Conservation (phyloP, 2,888 invertebrate genomes). For the Meta bourneti region DNA sequence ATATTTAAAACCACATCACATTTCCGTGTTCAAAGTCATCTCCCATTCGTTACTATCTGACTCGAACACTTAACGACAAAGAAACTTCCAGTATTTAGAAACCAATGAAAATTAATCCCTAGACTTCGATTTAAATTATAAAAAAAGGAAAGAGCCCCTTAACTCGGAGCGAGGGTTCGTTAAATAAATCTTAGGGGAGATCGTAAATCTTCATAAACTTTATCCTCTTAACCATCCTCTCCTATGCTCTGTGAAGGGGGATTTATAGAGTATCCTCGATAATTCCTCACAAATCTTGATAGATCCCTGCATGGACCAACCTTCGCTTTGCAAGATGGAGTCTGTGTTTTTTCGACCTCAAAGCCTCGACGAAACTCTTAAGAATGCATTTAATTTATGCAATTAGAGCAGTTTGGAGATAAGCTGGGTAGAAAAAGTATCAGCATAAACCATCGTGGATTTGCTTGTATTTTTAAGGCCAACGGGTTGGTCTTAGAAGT, state of each 20-base stretch:
- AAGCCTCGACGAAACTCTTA: conserved; percentile 4
- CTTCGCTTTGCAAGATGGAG: not conserved
- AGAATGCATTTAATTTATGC: not conserved
- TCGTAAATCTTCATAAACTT: conserved; percentile 54
- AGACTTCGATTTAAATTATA: not conserved
- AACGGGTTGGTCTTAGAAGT: not conserved
- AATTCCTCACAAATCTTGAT: conserved; percentile 52
- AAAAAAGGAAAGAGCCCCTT: not conserved
- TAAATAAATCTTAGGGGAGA: not conserved
- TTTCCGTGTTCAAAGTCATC: too few species aligned
- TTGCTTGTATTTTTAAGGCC: not conserved
- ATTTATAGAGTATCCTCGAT: conserved; percentile 39
- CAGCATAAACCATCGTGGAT: not conserved
- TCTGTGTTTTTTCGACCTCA: not conserved
- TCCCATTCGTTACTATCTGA: too few species aligned
- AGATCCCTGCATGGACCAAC: conserved; percentile 2
- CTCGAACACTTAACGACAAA: not conserved
- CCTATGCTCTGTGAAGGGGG: not conserved
- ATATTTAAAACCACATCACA: too few species aligned
- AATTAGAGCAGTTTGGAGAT: not conserved
- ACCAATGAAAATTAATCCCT: not conserved
- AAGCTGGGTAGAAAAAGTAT: not conserved
- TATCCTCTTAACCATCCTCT: conserved; percentile 6
- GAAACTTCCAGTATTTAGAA: not conserved
- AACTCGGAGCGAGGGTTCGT: not conserved